Evolutionary conservation across 2,113 vertebrate species (phyloP).

Genomic region (Acrocephalus kingi): DNA sequence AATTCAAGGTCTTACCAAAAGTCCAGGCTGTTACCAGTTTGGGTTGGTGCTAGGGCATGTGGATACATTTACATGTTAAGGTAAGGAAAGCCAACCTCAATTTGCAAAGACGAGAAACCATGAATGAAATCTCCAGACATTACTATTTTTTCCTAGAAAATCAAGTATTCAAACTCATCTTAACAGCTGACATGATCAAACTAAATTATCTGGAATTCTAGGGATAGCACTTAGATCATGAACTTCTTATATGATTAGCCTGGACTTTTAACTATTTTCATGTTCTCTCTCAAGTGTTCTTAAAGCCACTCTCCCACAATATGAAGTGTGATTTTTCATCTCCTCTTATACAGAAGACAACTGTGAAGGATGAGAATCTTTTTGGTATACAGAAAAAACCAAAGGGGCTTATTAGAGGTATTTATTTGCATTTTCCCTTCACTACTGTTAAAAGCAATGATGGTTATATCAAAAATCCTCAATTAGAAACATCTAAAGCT

Average conservation of each 20-base stretch:
- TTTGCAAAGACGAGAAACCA: neutral
- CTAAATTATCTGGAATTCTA: neutral
- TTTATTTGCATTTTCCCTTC: neutral
- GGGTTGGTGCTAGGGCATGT: accelerated
- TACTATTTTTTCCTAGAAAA: neutral
- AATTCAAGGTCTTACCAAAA: neutral
- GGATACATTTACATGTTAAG: neutral
- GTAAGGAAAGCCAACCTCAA: neutral
- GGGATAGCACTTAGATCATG: neutral
- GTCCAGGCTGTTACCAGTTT: neutral
- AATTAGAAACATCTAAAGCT: neutral
- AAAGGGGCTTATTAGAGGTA: neutral
- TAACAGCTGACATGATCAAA: neutral
- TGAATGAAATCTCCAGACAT: neutral
- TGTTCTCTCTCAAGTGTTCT: neutral
- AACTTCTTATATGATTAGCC: neutral
- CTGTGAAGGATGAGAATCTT: neutral
- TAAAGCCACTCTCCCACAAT: neutral
- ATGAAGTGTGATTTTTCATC: conserved; percentile 5
- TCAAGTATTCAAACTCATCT: neutral
- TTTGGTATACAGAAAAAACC: neutral
- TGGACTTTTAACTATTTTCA: neutral
- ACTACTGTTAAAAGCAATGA: neutral
- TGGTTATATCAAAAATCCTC: neutral
- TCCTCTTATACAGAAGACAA: neutral